Conservation (phyloP, 2,797 vertebrate species). For the Philypnodon macrostomus region DNA sequence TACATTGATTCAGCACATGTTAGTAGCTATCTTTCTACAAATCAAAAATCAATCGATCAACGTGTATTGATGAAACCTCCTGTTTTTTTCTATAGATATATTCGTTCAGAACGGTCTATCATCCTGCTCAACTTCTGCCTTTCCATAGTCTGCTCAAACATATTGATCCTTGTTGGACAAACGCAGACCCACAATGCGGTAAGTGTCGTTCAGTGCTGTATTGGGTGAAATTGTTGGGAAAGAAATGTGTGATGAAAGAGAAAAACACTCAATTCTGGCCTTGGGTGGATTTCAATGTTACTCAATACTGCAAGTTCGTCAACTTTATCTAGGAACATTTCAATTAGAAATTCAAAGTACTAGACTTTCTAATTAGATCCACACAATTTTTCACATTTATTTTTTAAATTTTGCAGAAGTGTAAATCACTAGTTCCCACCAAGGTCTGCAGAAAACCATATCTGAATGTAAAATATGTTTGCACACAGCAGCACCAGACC, state of each 20-base stretch:
- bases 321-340: background rate
- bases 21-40: background rate
- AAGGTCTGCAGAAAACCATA: too few species aligned
- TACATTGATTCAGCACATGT: background rate
- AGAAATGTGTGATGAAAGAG: background rate
- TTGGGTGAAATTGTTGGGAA: constrained; percentile 3
- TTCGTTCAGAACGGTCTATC: constrained; percentile 96
- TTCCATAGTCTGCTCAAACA: constrained; percentile 98
- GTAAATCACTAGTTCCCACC: too few species aligned
- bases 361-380: too few species aligned
- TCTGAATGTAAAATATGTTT: too few species aligned
- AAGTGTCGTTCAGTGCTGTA: constrained; percentile 55
- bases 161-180: constrained; percentile 97
- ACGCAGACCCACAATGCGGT: constrained; percentile 98
- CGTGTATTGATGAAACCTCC: background rate
- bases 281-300: constrained; percentile 11
- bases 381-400: too few species aligned
- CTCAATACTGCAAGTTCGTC: background rate
- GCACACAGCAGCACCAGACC: too few species aligned
- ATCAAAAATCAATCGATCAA: constrained; percentile 2
- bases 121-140: constrained; percentile 99
- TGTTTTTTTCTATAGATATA: constrained; percentile 78
- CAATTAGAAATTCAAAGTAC: too few species aligned
- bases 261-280: constrained; percentile 6
- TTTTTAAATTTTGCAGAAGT: too few species aligned